Base-by-base conservation (phyloP, 1,140 invertebrate species). In the Choristoneura fumiferana region DNA sequence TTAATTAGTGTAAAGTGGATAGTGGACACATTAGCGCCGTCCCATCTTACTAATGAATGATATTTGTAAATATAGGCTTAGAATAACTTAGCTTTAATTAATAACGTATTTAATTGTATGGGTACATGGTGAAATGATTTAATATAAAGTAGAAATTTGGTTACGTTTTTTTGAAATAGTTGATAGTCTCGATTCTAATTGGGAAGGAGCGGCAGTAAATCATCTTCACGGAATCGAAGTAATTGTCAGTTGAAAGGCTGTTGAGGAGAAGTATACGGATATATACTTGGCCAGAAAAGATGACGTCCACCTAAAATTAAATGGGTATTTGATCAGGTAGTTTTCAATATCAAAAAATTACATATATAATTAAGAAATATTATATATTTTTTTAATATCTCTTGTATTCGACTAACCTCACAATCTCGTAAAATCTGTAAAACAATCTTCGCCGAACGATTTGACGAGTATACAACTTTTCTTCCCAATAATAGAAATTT, bases 201-300 rank as follows among this genome's bases (percentile, higher is more conserved):
- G 76, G 71, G 6, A 72, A 64, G 22, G 77, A 67, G 8, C 76
- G 60, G 0, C 65, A 76, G 43, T 80, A 80, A 22, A 82, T 73
- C 12, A 76, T 65, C 63, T 67, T 74, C 1, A 82, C 66, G 10
- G 76, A 73, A 54, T 78, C 71, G 8, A 76, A 43, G 49, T 77
- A 76, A 17, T 71, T 62, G 8, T 65, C 43, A 91, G 17, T 87
- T 91, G 40, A 91, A 85, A 8, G 13, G 0, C 37, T 83, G 76
- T 63, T 45, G 72, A 84, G 76, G 64, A 63, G 68, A 67, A 80
- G 33, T 15, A 63, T 62, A 5, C 59, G 57, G 13, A 40, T 15
- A 6, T 9, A 0, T 1, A 8, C 15, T 40, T 13, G 38, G 10
- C 5, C 4, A 40, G 13, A 14, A 40, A 40, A 40, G 13, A 40